phyloP scores from a whole-genome alignment of 2,888 invertebrate species.

The Sphaeridia pumilis region DNA sequence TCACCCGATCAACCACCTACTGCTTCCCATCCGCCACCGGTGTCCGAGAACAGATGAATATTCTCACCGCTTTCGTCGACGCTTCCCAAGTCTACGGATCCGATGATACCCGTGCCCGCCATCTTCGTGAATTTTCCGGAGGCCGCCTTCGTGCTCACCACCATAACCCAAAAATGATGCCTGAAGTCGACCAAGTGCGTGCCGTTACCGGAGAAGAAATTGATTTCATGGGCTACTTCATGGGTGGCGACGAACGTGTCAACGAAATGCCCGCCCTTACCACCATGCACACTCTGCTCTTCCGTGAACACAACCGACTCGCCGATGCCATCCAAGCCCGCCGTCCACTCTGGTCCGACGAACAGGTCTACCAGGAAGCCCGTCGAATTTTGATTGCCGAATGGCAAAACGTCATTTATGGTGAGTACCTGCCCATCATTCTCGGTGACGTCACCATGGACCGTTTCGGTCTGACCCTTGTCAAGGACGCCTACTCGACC shows the following conservation, averaged over 20 bases:
- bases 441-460: conserved; percentile 24
- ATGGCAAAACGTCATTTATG: conserved; percentile 34
- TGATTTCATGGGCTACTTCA: conserved; percentile 33
- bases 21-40: conserved; percentile 32
- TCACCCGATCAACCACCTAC: conserved; percentile 32
- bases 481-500: conserved; percentile 7
- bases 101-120: conserved; percentile 22
- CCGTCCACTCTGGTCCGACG: conserved; percentile 22
- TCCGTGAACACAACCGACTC: conserved; percentile 33
- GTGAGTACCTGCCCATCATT: conserved; percentile 31
- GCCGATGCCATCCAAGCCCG: conserved; percentile 18
- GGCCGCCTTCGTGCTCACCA: conserved; percentile 22
- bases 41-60: conserved; percentile 34
- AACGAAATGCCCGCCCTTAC: conserved; percentile 36
- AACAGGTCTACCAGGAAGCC: conserved; percentile 27
- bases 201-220: conserved; percentile 19
- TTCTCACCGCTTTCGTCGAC: conserved; percentile 33
- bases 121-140: conserved; percentile 22
- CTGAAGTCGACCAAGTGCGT: conserved; percentile 29
- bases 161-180: conserved; percentile 21
- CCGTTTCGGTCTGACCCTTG: conserved; percentile 16
- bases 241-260: conserved; percentile 34
- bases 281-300: conserved; percentile 28
- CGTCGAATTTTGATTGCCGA: conserved; percentile 29
- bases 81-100: conserved; percentile 35